These are phyloP conservation scores for Acronicta aceris DNA, from an alignment of 2,888 invertebrate species.

Conservation along the genomic window DNA sequence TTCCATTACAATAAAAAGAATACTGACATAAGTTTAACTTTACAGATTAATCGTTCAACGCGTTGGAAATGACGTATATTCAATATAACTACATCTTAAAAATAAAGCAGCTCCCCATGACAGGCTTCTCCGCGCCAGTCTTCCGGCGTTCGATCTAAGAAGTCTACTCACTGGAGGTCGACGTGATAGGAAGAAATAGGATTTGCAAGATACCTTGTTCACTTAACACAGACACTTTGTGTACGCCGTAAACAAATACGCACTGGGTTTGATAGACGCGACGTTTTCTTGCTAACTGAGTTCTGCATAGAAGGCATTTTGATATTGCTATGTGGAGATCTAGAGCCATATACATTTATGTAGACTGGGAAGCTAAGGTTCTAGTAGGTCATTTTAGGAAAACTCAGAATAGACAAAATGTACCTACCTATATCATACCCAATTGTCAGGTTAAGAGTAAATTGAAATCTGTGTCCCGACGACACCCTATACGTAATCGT, in stretches of 20 bases:
- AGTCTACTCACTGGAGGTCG: slow-evolving; percentile 19
- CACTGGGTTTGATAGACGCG: slow-evolving; percentile 4
- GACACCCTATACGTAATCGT: no score
- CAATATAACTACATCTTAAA: neutral
- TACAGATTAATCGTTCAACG: no score
- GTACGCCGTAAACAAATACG: slow-evolving; percentile 20
- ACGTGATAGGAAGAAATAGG: slow-evolving; percentile 58
- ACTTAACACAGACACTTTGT: slow-evolving; percentile 28
- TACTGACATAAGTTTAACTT: no score
- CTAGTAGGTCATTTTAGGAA: no score
- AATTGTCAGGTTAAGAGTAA: no score
- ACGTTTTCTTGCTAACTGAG: neutral
- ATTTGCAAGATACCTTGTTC: slow-evolving; percentile 41
- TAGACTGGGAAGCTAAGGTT: no score
- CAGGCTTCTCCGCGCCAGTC: neutral
- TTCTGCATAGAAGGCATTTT: neutral
- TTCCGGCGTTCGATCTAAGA: slow-evolving; percentile 33
- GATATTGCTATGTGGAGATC: neutral
- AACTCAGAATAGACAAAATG: no score
- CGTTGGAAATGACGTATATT: no score
- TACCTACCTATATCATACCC: no score
- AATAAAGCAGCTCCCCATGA: neutral
- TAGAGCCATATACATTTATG: no score
- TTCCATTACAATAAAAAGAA: no score
- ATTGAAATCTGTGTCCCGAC: no score